A percentile compares a stretch with the other conserved stretches of the same genome.
These are phyloP conservation scores for Pimpla rufipes DNA, from an alignment of 2,888 invertebrate genomes.

Conservation along the genomic window DNA sequence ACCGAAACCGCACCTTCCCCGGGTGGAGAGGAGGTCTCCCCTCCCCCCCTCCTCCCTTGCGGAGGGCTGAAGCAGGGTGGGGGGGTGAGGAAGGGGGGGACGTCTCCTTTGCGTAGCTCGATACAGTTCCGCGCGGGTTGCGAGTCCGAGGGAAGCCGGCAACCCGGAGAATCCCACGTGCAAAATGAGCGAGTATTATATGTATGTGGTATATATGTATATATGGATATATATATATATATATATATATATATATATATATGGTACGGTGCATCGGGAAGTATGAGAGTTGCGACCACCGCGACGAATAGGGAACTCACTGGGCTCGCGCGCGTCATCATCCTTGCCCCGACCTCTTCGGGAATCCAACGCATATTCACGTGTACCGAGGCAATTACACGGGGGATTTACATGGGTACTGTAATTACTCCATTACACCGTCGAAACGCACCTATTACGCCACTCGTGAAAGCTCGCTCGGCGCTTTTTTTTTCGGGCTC, in stretches of 20 bases:
- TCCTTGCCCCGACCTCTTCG: slow-evolving; percentile 42
- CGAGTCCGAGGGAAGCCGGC: neutral
- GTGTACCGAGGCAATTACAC: slow-evolving; percentile 58
- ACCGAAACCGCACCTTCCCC: slow-evolving; percentile 22
- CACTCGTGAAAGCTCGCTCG: neutral
- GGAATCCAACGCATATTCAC: slow-evolving; percentile 51
- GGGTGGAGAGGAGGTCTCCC: neutral
- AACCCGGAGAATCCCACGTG: slow-evolving; percentile 7
- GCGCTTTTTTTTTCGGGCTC: neutral
- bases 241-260: too few relatives aligned
- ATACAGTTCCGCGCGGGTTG: neutral
- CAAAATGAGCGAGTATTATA: slow-evolving; percentile 2
- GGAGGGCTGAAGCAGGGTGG: too few relatives aligned
- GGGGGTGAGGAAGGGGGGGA: neutral
- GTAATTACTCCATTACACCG: slow-evolving; percentile 50
- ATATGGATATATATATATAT: neutral
- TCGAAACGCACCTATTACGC: slow-evolving; percentile 26
- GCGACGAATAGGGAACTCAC: slow-evolving; percentile 55
- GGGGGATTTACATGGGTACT: slow-evolving; percentile 56
- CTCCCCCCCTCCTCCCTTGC: too few relatives aligned
- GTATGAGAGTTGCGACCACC: slow-evolving; percentile 59
- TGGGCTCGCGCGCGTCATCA: slow-evolving; percentile 43
- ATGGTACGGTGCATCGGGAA: neutral
- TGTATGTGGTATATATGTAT: neutral
- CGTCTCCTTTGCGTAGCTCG: slow-evolving; percentile 11